Percentiles rank a stretch among this genome's conserved stretches.
Conservation (phyloP, 37 sponge, comb jelly and placozoan genomes). For the Theonella swinhoei region DNA sequence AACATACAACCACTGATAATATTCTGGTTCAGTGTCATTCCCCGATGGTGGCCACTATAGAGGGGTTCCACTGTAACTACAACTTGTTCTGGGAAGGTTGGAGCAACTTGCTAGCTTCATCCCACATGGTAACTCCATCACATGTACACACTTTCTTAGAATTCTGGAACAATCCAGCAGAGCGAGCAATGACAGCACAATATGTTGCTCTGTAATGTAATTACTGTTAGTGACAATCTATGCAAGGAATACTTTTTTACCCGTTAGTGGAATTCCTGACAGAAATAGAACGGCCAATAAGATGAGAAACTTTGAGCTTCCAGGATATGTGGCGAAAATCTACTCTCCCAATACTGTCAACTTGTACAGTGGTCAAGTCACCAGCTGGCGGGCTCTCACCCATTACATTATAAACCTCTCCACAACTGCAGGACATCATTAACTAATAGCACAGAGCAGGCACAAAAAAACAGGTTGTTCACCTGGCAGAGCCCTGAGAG, state of each 20-base stretch:
- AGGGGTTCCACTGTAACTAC: too few species aligned
- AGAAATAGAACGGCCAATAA: slow-evolving; percentile 80
- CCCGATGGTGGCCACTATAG: too few species aligned
- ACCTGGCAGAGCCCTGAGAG: slow-evolving; percentile 77
- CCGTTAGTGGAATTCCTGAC: slow-evolving; percentile 52
- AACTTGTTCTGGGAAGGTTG: too few species aligned
- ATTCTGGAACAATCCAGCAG: slow-evolving; percentile 89
- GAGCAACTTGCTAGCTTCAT: too few species aligned
- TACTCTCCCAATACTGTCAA: slow-evolving; percentile 49
- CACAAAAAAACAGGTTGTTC: background rate
- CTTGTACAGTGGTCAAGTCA: slow-evolving; percentile 27
- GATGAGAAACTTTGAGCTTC: slow-evolving; percentile 55
- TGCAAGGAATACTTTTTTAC: background rate
- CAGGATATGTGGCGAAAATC: slow-evolving; percentile 39
- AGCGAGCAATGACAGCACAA: slow-evolving; percentile 83
- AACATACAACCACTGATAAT: too few species aligned
- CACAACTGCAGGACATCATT: slow-evolving; percentile 60
- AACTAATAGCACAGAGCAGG: slow-evolving; percentile 2
- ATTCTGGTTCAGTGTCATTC: too few species aligned
- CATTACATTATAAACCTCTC: slow-evolving; percentile 43
- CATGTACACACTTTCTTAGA: slow-evolving; percentile 84
- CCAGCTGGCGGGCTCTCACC: slow-evolving; percentile 31
- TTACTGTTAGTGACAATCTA: background rate
- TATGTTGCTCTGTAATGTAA: background rate
- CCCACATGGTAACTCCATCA: slow-evolving; percentile 89